Percentiles rank a stretch among this genome's conserved stretches.
These are phyloP conservation scores for Sclerurus mexicanus DNA, from an alignment of 2,113 vertebrate species.

Conservation along the genomic window DNA sequence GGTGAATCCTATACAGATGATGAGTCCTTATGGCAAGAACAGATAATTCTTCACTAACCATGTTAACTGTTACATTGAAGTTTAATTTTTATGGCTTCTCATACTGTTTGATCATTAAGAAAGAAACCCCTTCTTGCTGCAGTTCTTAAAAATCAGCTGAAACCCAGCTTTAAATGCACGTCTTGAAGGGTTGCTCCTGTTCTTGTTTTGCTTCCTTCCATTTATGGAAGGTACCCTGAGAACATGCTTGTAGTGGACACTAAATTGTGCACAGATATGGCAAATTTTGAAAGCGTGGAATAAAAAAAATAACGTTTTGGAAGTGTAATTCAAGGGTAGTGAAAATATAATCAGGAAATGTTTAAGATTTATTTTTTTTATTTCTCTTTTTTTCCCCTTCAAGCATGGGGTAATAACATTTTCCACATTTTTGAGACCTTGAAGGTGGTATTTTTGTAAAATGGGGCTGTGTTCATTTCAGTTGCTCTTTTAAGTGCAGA, in stretches of 20 bases:
- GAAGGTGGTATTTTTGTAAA: slow-evolving; percentile 21
- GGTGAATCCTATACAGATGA: neutral
- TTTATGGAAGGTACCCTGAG: neutral
- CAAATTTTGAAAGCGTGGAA: neutral
- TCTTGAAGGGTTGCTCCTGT: neutral
- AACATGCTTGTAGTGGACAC: neutral
- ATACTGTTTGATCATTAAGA: neutral
- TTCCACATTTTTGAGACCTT: neutral
- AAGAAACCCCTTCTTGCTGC: neutral
- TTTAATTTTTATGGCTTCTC: neutral
- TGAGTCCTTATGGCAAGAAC: neutral
- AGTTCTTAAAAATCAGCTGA: neutral
- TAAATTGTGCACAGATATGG: neutral
- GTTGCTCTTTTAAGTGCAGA: neutral
- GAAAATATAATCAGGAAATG: neutral
- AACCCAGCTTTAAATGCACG: neutral
- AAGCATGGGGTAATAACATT: neutral
- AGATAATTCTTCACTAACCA: neutral
- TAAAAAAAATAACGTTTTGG: neutral
- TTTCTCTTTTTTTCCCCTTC: neutral
- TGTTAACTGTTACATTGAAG: neutral
- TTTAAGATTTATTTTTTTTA: neutral
- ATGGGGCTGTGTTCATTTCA: slow-evolving; percentile 7
- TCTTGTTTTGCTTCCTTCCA: neutral
- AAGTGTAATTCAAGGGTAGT: neutral